phyloP scores from a whole-genome alignment of 1,140 invertebrate species.

The Caenorhabditis inopinata region DNA sequence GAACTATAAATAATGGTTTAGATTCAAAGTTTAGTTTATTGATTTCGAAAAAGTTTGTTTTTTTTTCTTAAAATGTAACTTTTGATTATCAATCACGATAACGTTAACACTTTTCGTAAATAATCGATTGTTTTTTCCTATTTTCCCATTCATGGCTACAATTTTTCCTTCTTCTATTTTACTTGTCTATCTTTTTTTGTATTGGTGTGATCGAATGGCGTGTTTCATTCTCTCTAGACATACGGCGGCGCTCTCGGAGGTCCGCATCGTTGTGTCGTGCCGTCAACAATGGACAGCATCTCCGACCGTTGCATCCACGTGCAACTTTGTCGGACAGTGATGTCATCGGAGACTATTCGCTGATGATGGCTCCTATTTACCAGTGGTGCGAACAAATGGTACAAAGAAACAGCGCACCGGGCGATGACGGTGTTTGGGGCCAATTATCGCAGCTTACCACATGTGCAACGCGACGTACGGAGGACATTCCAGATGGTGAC shows the following conservation, averaged over 20 bases:
- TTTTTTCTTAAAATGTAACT: no score
- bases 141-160: no score
- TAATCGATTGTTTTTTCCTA: no score
- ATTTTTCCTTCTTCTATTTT: neutral
- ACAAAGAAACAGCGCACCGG: constrained; percentile 29
- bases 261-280: constrained; percentile 36
- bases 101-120: no score
- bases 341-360: constrained; percentile 58
- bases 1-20: no score
- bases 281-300: neutral
- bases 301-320: neutral
- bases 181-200: neutral
- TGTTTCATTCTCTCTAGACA: constrained; percentile 34
- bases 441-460: constrained; percentile 33
- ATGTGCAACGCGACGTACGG: constrained; percentile 18
- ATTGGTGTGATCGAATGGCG: constrained; percentile 7
- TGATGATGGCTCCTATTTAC: constrained; percentile 63
- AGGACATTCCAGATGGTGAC: constrained; percentile 14
- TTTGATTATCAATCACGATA: no score
- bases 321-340: constrained; percentile 52
- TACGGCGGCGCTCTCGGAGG: constrained; percentile 31
- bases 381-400: constrained; percentile 58
- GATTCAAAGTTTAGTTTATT: no score
- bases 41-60: no score
- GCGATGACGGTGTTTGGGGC: constrained; percentile 31